Percentiles rank a stretch among this genome's conserved stretches.
phyloP scores from a whole-genome alignment of 1,140 invertebrate genomes.

The Tetramorium alpestre region DNA sequence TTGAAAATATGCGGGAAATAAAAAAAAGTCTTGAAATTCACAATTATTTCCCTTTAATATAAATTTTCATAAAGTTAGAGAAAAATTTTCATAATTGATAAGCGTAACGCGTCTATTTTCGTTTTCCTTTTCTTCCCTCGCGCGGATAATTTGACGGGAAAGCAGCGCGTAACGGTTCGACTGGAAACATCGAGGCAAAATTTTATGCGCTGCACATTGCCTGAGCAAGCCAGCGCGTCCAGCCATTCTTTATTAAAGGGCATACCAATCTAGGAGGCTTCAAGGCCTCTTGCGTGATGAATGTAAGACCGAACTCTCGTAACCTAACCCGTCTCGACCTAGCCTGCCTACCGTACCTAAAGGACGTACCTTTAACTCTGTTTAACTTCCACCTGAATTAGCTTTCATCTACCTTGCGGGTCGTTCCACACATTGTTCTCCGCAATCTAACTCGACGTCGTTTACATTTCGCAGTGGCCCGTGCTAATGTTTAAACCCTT shows the following conservation, averaged over 20 bases:
- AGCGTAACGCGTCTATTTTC: background rate
- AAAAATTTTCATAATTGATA: slow-evolving; percentile 37
- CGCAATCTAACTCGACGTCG: slow-evolving; percentile 74
- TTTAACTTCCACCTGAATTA: slow-evolving; percentile 83
- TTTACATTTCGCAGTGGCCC: slow-evolving; percentile 77
- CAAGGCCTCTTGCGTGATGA: slow-evolving; percentile 67
- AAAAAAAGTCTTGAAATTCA: background rate
- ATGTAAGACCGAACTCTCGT: slow-evolving; percentile 72
- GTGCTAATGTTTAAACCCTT: slow-evolving; percentile 80
- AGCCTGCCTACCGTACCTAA: slow-evolving; percentile 38
- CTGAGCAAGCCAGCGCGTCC: slow-evolving; percentile 17
- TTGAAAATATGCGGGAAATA: background rate
- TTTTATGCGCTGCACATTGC: slow-evolving; percentile 22
- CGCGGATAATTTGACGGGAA: slow-evolving; percentile 44
- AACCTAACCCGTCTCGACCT: slow-evolving; percentile 50
- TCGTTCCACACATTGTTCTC: slow-evolving; percentile 76
- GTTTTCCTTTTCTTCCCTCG: slow-evolving; percentile 7
- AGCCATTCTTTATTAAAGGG: slow-evolving; percentile 53
- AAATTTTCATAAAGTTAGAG: slow-evolving; percentile 16
- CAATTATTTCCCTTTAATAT: slow-evolving; percentile 26
- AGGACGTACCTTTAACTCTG: slow-evolving; percentile 75
- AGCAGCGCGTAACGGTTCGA: background rate
- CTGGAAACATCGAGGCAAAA: slow-evolving; percentile 44
- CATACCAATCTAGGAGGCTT: slow-evolving; percentile 29
- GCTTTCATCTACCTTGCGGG: slow-evolving; percentile 72